Evolutionary conservation across 2,113 vertebrate species (phyloP), one percentile per base, ranked within the genome.

Genomic region (Castor canadensis): DNA sequence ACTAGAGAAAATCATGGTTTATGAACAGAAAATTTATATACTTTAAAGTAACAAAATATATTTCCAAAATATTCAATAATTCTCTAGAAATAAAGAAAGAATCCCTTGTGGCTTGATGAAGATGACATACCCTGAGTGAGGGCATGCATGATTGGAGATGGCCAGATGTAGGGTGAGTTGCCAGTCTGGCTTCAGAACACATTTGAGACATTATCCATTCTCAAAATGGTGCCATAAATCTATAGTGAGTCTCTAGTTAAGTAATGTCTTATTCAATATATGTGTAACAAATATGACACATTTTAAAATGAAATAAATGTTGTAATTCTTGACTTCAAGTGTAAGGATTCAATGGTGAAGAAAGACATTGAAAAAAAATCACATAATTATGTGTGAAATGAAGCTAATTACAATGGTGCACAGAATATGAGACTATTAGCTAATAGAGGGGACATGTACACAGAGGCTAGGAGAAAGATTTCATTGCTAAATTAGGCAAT

Each of bases 161-260:
- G 38, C 16, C 3, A 56, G 0, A 3, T 35, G 19, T 40, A 47
- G 3, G 9, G 4, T 67, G 15, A 47, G 49, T 16, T 40, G 2
- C 17, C 6, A 66, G 6, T 47, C 26, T 20, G 5, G 2, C 9
- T 87, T 64, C 45, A 7, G 15, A n/a, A 47, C 4, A 72, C 40
- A 38, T 60, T 49, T 24, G 22, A 67, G 26, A 35, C 40, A 56
- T 49, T 38, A 43, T 54, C 15, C 19, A 12, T 58, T 67, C 20
- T 22, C 35, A 87, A 47, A 13, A 81, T 47, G 17, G 11, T 71
- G 43, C 0, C 15, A 69, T 3, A 72, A 72, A 87, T 35, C 28
- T 66, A 1, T 35, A 22, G 22, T 47, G 86, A 49, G n/a, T n/a
- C n/a, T n/a, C n/a, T n/a, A n/a, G n/a, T 45, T 26, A n/a, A 56